A percentile compares a stretch with the other conserved stretches of the same genome.
Evolutionary conservation across 64 coral and sea anemone species (phyloP).

Genomic region (Anthopleura sola): DNA sequence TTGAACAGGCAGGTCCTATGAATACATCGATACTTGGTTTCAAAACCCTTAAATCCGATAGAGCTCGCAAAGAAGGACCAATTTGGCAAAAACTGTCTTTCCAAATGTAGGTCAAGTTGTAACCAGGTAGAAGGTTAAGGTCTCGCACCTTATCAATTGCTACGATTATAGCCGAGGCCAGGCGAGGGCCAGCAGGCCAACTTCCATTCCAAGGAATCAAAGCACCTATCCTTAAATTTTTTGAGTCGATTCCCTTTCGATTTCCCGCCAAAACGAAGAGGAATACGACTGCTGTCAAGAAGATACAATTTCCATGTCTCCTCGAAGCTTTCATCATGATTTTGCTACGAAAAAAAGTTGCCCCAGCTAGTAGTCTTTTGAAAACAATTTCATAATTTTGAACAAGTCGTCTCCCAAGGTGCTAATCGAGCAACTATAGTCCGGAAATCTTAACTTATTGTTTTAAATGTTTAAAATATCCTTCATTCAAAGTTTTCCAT

Average conservation of each 20-base stretch:
- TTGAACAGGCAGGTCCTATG: slow-evolving; percentile 60
- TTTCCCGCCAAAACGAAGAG: not conserved
- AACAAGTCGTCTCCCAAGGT: too few species aligned
- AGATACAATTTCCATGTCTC: too few species aligned
- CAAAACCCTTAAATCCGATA: slow-evolving; percentile 38
- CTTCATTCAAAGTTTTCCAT: too few species aligned
- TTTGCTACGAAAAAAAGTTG: too few species aligned
- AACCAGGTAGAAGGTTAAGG: slow-evolving; percentile 32
- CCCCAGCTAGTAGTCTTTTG: too few species aligned
- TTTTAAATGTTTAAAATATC: too few species aligned
- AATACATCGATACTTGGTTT: slow-evolving; percentile 53
- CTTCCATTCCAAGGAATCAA: slow-evolving; percentile 46
- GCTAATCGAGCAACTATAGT: too few species aligned
- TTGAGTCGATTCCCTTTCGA: slow-evolving; percentile 19
- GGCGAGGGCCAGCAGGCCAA: slow-evolving; percentile 57
- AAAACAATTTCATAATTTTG: too few species aligned
- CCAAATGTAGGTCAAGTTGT: slow-evolving; percentile 60
- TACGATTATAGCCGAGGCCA: slow-evolving; percentile 64
- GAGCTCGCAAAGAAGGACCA: slow-evolving; percentile 43
- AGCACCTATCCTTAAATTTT: slow-evolving; percentile 43
- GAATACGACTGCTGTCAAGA: too few species aligned
- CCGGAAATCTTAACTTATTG: too few species aligned
- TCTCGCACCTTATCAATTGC: slow-evolving; percentile 55
- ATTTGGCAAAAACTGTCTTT: slow-evolving; percentile 47
- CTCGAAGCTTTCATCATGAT: too few species aligned